phyloP scores from a whole-genome alignment of 2,797 vertebrate species.

The Gallirallus australis region DNA sequence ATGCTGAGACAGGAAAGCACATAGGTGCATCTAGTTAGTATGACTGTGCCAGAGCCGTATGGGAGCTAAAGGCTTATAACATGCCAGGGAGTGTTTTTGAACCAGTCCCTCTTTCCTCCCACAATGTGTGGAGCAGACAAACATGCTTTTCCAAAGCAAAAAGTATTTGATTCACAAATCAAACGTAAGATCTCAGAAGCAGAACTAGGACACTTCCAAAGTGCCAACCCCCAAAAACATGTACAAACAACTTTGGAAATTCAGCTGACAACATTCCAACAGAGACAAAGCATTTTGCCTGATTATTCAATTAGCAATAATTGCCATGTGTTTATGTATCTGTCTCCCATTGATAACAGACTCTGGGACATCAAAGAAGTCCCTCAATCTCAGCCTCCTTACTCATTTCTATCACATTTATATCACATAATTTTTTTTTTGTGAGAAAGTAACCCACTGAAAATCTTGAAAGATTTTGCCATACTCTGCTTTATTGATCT shows the following conservation, averaged over 20 bases:
- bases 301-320: conserved; percentile 59
- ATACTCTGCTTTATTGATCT: background rate
- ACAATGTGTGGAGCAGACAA: background rate
- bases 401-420: conserved; percentile 57
- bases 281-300: conserved; percentile 39
- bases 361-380: conserved; percentile 69
- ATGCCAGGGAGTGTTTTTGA: background rate
- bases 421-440: conserved; percentile 17
- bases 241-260: background rate
- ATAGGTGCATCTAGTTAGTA: background rate
- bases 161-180: background rate
- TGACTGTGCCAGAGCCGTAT: background rate
- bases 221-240: conserved; percentile 47
- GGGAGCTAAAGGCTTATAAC: background rate
- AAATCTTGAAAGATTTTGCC: conserved; percentile 33
- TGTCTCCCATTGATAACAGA: conserved; percentile 65
- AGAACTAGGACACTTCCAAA: conserved; percentile 29
- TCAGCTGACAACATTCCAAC: conserved; percentile 7
- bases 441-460: background rate
- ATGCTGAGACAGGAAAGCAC: background rate
- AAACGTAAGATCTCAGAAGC: background rate
- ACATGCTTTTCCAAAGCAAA: background rate
- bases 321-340: conserved; percentile 60
- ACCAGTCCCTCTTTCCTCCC: background rate
- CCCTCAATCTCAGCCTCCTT: conserved; percentile 8